Conservation (phyloP, 2,888 invertebrate genomes). For the Hypsopygia costalis region DNA sequence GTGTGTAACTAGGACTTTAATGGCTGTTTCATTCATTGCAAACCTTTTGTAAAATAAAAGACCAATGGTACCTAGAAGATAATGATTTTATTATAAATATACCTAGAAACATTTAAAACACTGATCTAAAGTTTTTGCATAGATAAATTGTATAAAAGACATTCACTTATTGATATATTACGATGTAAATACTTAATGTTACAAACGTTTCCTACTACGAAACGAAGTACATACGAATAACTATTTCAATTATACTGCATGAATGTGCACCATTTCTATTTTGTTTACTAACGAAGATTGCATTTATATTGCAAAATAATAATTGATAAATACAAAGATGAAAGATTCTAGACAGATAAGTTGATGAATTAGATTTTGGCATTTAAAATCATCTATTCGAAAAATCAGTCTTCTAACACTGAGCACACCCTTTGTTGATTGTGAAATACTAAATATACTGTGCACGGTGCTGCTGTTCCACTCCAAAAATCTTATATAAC, state of each 20-base stretch:
- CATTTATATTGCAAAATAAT: conserved; percentile 27
- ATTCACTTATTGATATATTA: conserved; percentile 4
- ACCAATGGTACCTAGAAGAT: conserved; percentile 33
- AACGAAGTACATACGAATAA: conserved; percentile 16
- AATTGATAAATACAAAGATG: conserved; percentile 14
- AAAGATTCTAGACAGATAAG: conserved; percentile 33
- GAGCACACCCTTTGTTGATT: conserved; percentile 45
- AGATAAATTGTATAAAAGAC: conserved; percentile 8
- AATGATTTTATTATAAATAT: conserved; percentile 62
- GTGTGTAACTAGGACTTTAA: conserved; percentile 74
- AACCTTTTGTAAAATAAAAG: conserved; percentile 20
- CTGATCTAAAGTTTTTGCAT: conserved; percentile 21
- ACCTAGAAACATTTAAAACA: conserved; percentile 45
- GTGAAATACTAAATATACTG: conserved; percentile 28
- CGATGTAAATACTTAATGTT: not conserved
- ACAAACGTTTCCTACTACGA: conserved; percentile 1
- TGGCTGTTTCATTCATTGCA: conserved; percentile 53
- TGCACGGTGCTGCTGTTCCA: conserved; percentile 38
- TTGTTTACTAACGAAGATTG: conserved; percentile 29
- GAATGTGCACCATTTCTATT: conserved; percentile 50
- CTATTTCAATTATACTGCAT: conserved; percentile 18
- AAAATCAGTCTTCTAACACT: conserved; percentile 74
- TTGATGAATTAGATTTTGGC: conserved; percentile 37
- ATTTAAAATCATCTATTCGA: conserved; percentile 37
- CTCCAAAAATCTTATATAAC: conserved; percentile 16